Percentiles rank a stretch among this genome's conserved stretches.
phyloP scores from a whole-genome alignment of 2,113 vertebrate species.

The Bettongia penicillata region DNA sequence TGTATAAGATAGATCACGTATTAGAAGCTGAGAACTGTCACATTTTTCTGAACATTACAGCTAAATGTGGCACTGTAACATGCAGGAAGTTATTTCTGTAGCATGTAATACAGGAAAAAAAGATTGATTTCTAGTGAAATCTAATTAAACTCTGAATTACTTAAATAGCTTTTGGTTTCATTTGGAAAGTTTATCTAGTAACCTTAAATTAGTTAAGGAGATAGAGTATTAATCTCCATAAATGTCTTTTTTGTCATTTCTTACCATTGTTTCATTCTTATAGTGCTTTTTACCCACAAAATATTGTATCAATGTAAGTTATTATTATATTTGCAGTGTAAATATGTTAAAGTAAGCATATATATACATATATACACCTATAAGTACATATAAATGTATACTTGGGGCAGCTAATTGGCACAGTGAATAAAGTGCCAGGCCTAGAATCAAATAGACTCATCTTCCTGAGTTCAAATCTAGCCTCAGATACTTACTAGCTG shows the following conservation, averaged over 20 bases:
- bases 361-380: background rate
- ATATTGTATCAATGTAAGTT: background rate
- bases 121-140: constrained; percentile 52
- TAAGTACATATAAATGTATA: background rate
- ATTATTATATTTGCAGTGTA: background rate
- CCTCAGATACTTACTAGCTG: background rate
- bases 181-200: constrained; percentile 45
- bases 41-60: constrained; percentile 26
- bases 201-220: constrained; percentile 37
- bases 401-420: background rate
- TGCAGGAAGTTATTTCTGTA: constrained; percentile 40
- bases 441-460: background rate
- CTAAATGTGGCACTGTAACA: constrained; percentile 30
- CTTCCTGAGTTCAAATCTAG: background rate
- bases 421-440: background rate
- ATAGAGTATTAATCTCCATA: constrained; percentile 27
- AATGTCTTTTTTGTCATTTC: constrained; percentile 4
- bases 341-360: background rate
- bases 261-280: background rate
- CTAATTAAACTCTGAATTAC: constrained; percentile 23
- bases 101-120: constrained; percentile 34
- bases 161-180: background rate
- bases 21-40: constrained; percentile 12
- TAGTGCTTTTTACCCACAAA: background rate
- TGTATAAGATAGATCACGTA: constrained; percentile 1